These are phyloP conservation scores for Pristionchus japonicus DNA, from an alignment of 2,888 invertebrate genomes.

Conservation along the genomic window DNA sequence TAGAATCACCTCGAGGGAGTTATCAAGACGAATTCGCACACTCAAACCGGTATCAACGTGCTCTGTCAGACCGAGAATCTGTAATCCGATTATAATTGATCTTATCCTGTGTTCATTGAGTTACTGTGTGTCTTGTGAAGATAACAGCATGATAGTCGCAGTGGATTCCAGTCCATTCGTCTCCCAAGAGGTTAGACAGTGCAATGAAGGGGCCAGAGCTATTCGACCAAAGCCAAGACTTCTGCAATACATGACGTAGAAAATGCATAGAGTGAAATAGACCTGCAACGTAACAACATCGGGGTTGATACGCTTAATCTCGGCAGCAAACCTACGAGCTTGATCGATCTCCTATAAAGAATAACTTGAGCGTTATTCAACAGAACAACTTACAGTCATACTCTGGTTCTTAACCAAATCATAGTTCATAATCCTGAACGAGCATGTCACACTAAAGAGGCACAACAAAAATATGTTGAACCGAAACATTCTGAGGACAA, in stretches of 20 bases:
- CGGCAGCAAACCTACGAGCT: too few relatives aligned
- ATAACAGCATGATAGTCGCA: too few relatives aligned
- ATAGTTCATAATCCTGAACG: too few relatives aligned
- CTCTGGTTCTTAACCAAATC: too few relatives aligned
- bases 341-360: too few relatives aligned
- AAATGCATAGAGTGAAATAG: background rate
- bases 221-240: background rate
- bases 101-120: background rate
- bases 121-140: background rate
- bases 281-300: background rate
- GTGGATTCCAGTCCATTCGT: background rate
- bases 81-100: too few relatives aligned
- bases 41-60: background rate
- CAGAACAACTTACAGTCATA: too few relatives aligned
- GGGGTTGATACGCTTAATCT: background rate
- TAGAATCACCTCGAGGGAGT: background rate
- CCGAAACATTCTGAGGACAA: too few relatives aligned
- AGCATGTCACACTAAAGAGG: too few relatives aligned
- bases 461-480: too few relatives aligned
- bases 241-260: background rate
- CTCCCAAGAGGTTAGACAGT: background rate
- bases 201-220: too few relatives aligned
- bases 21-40: background rate
- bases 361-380: too few relatives aligned
- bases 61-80: background rate